Evolutionary conservation across 2,888 invertebrate genomes (phyloP).

Genomic region (Pharmacophagus antenor): DNA sequence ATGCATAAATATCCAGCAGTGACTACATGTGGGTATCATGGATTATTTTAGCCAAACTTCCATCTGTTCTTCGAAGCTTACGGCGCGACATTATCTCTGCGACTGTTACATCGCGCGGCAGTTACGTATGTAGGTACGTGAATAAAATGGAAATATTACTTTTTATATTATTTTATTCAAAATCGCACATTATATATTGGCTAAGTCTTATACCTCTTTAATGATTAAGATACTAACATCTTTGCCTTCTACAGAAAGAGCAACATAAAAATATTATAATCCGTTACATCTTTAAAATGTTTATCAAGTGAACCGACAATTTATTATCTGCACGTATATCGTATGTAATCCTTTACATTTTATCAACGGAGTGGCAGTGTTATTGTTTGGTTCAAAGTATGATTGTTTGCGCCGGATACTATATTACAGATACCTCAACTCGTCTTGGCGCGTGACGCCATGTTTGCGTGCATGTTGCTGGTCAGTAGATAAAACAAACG

Average conservation of each 20-base stretch:
- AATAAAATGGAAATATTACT: slow-evolving; percentile 7
- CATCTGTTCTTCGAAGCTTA: too few relatives aligned
- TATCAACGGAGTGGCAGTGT: neutral
- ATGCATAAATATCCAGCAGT: too few relatives aligned
- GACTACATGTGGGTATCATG: too few relatives aligned
- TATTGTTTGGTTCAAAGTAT: too few relatives aligned
- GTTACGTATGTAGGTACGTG: neutral
- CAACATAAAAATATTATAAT: neutral
- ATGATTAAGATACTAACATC: slow-evolving; percentile 20
- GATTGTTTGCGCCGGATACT: neutral
- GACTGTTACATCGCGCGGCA: too few relatives aligned
- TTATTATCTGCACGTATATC: neutral
- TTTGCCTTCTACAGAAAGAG: neutral
- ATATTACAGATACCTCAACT: too few relatives aligned
- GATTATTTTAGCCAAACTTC: too few relatives aligned
- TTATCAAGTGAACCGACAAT: too few relatives aligned
- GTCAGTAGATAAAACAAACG: too few relatives aligned
- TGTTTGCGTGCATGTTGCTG: too few relatives aligned
- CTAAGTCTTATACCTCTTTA: slow-evolving; percentile 76
- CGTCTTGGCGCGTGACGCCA: too few relatives aligned
- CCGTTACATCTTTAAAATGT: neutral
- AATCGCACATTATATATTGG: slow-evolving; percentile 63
- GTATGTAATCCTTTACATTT: neutral
- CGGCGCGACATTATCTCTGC: too few relatives aligned
- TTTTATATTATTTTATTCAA: slow-evolving; percentile 57